Evolutionary conservation across 2,113 vertebrate species (phyloP).

Genomic region (Cinclus cinclus): DNA sequence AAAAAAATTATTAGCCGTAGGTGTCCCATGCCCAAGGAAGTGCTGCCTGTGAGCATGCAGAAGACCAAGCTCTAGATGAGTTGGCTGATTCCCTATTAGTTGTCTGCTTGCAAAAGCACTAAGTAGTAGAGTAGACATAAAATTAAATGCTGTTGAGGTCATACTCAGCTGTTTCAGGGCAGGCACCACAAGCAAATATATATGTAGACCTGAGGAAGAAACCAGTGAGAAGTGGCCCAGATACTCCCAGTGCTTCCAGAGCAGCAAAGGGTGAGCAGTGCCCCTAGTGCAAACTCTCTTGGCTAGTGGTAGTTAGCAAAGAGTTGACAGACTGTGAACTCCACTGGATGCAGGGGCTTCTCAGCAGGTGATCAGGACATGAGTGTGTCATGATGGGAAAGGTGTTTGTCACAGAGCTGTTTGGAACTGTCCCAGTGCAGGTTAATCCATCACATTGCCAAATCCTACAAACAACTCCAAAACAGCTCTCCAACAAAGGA

Average conservation of each 20-base stretch:
- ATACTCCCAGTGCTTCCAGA: background rate
- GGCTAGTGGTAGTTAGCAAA: background rate
- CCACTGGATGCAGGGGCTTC: background rate
- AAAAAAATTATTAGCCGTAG: background rate
- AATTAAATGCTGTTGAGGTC: background rate
- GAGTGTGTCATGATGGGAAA: background rate
- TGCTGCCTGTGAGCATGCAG: background rate
- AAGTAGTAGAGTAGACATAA: background rate
- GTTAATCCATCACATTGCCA: background rate
- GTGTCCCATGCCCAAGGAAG: background rate
- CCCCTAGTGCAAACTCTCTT: background rate
- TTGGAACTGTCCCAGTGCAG: background rate
- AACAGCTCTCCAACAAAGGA: background rate
- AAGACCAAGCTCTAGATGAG: background rate
- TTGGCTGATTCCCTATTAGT: background rate
- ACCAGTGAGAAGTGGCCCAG: background rate
- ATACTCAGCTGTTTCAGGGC: background rate
- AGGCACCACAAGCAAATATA: background rate
- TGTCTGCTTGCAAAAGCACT: background rate
- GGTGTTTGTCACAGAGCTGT: background rate
- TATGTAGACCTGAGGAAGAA: background rate
- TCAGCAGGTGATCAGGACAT: background rate
- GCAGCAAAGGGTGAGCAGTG: background rate
- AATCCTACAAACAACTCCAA: background rate
- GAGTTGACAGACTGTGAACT: background rate